Base-by-base conservation (phyloP, 2,113 vertebrate genomes). In the Thinocorus orbignyianus region DNA sequence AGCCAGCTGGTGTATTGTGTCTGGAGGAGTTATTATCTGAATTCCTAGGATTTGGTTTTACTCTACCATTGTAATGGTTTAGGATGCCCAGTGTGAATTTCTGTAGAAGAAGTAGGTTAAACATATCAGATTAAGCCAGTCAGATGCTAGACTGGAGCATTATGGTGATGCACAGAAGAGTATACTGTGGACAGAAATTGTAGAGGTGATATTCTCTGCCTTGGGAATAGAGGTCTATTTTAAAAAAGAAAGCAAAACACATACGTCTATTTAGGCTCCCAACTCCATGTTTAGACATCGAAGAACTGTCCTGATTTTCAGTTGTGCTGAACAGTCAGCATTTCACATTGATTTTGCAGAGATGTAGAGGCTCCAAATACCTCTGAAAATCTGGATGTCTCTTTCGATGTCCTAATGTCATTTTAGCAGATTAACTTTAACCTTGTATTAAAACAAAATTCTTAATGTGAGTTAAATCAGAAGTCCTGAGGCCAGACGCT, bases 241-340 rank as follows among this genome's bases (percentile, higher is more conserved):
- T 54, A 48, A 88, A 92, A 92, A 81, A 83, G 68, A 79, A 94
- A 93, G 60, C 44, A 89, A 94, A 95, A 78, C 64, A 91, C 20
- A 3, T 28, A 74, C 1, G 0, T 92, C 46, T 81, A 51, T 83
- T 93, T 84, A 92, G 91, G 86, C 58, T 85, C 84, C 70, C 89
- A 92, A 87, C 44, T 92, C 86, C 81, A 20, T 42, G 66, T 87
- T 96, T 85, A 95, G 80, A 72, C 62, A 82, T 46, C 0, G 23
- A 94, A 76, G 72, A 94, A 91, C 82, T 92, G 80, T 31, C 88
- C 90, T 76, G 80, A 78, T 91, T 94, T 95, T 84, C 64, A 79
- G 65, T 44, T 88, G 69, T 86, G 72, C 52, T 94, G 79, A 92
- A 52, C 61, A 96, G 42, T 72, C 73, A 86, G 90, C 61, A 81